Percentiles rank a stretch among this genome's conserved stretches.
phyloP scores from a whole-genome alignment of 2,888 invertebrate species.

The Cataglyphis albicans region DNA sequence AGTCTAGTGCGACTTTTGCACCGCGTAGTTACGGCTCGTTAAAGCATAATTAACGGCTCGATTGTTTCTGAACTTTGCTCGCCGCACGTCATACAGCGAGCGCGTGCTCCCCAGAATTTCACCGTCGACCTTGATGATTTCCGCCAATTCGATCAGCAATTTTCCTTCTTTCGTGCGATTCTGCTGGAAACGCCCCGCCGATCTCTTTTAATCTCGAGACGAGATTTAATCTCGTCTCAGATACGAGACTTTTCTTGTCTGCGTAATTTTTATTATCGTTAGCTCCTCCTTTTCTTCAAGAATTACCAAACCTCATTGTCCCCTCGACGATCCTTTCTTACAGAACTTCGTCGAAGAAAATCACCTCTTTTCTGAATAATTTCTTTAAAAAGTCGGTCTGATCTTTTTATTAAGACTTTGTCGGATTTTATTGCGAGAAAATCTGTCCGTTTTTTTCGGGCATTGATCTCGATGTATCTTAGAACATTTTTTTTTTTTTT shows the following conservation, averaged over 20 bases:
- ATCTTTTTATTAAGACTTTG: background rate
- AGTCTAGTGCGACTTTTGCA: slow-evolving; percentile 30
- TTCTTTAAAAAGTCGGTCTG: background rate
- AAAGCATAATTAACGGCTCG: slow-evolving; percentile 48
- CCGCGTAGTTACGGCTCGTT: slow-evolving; percentile 36
- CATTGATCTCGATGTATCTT: background rate
- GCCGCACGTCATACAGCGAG: slow-evolving; percentile 25
- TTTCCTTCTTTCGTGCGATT: background rate
- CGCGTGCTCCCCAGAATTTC: slow-evolving; percentile 36
- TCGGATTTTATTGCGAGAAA: background rate
- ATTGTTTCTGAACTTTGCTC: slow-evolving; percentile 47
- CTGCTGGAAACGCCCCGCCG: background rate
- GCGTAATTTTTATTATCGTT: background rate
- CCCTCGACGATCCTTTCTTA: background rate
- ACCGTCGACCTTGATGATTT: slow-evolving; percentile 17
- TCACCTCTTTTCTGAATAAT: background rate
- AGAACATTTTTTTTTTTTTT: background rate
- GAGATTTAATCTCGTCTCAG: background rate
- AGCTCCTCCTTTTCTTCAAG: slow-evolving; percentile 5
- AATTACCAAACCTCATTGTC: background rate
- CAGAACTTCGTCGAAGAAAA: background rate
- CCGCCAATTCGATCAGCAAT: background rate
- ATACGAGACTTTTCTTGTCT: background rate
- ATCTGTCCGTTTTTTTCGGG: background rate
- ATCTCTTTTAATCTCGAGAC: background rate